A percentile compares a stretch with the other conserved stretches of the same genome.
Conservation (phyloP, 2,888 invertebrate genomes). For the Agrotis exclamationis region DNA sequence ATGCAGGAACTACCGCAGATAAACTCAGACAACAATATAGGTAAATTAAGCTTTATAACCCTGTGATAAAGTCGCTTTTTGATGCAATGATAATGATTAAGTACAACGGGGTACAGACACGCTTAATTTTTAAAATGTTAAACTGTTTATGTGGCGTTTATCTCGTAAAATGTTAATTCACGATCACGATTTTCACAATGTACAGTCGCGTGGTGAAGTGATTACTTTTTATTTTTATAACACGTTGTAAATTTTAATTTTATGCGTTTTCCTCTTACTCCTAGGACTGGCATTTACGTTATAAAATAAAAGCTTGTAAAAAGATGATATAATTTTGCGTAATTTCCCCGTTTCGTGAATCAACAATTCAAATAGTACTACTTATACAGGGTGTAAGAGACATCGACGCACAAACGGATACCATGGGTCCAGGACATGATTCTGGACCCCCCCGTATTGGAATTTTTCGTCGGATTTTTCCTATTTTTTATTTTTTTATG, state of each 20-base stretch:
- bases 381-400: too few species aligned
- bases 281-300: background rate
- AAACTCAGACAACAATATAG: background rate
- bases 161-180: conserved; percentile 69
- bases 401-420: too few species aligned
- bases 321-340: background rate
- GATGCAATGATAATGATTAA: conserved; percentile 14
- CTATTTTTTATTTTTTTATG: too few species aligned
- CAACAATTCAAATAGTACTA: too few species aligned
- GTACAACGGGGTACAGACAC: conserved; percentile 24
- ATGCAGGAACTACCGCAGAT: background rate
- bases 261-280: conserved; percentile 15
- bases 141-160: conserved; percentile 59
- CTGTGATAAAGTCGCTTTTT: conserved; percentile 31
- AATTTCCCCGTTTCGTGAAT: background rate
- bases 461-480: too few species aligned
- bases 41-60: conserved; percentile 17
- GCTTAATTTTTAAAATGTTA: conserved; percentile 65
- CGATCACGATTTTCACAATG: conserved; percentile 56
- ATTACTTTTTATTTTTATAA: conserved; percentile 49
- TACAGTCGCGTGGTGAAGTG: conserved; percentile 54
- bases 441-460: too few species aligned
- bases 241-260: conserved; percentile 37
- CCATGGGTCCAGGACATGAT: too few species aligned
- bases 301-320: background rate